A percentile compares a stretch with the other conserved stretches of the same genome.
phyloP scores from a whole-genome alignment of 2,888 invertebrate species.

The Dexiosoma caninum region DNA sequence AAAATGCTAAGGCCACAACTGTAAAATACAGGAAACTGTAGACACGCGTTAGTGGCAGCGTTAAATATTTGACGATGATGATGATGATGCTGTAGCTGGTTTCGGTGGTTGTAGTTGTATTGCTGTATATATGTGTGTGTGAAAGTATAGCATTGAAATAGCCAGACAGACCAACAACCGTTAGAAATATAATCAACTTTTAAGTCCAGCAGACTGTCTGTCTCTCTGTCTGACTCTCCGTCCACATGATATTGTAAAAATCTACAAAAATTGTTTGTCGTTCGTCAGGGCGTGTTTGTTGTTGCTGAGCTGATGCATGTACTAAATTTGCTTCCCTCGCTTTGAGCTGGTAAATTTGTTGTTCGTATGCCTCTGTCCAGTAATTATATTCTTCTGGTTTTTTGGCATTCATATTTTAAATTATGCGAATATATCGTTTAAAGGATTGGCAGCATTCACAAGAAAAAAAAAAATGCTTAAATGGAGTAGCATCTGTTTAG shows the following conservation, averaged over 20 bases:
- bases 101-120: conserved; percentile 27
- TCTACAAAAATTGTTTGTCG: conserved; percentile 7
- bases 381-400: conserved; percentile 21
- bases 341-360: not conserved
- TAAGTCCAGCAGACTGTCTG: conserved; percentile 27
- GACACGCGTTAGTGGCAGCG: conserved; percentile 54
- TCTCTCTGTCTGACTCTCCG: not conserved
- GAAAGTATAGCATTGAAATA: not conserved
- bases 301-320: conserved; percentile 15
- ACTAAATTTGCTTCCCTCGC: not conserved
- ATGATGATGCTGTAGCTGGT: conserved; percentile 24
- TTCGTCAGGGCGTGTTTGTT: not conserved
- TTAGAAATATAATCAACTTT: conserved; percentile 50
- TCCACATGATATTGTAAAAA: too few species aligned
- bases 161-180: conserved; percentile 53
- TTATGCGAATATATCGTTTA: conserved; percentile 13
- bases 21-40: conserved; percentile 58
- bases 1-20: conserved; percentile 55
- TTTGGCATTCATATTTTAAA: conserved; percentile 9
- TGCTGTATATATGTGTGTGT: too few species aligned
- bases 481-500: not conserved
- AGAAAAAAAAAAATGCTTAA: not conserved
- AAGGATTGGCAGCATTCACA: not conserved
- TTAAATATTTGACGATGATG: conserved; percentile 42
- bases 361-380: not conserved